Evolutionary conservation across 1,140 invertebrate species (phyloP), one percentile per base, ranked within the genome.

Genomic region (Zaprionus gabonicus): DNA sequence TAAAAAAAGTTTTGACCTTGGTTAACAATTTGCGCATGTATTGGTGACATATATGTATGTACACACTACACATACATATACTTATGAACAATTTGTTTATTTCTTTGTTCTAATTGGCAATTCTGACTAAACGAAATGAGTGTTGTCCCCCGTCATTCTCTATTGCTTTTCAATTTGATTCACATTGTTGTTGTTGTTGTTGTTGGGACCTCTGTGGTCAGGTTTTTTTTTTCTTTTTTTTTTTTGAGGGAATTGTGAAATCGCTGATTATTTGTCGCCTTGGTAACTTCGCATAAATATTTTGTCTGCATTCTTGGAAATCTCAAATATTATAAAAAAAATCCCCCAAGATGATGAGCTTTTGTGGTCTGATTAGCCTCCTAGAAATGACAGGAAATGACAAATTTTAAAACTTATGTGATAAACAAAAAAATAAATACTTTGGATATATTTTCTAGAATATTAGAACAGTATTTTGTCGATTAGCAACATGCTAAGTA

Each of bases 1-100:
- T 68, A 74, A 73, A 75, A 71, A 68, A 53, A 68, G 66, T 86
- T 34, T 34, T 87, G 82, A 86, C 82, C 82, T 86, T 86, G 82
- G 82, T 71, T 86, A 86, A 86, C 82, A 86, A 85, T 60, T 80
- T 80, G 17, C 44, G 44, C 58, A n/a, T 70, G 46, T 75, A 60
- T 75, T 60, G 6, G 12, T 23, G 23, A 23, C 0, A 23, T 23
- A 23, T 23, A 23, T 23, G 23, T 23, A 44, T 49, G 20, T 55
- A 55, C 1, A 12, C 5, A 9, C 27, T 60, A 59, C 51, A 25
- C 36, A 10, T 41, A 25, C 20, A 17, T 57, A 20, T 67, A 25
- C 9, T n/a, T 28, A 66, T 49, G 5, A 46, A 44, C 36, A 59
- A 17, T 12, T 51, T 81, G 67, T 46, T 44, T 70, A 57, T 36